Percentiles rank a stretch among this genome's conserved stretches.
Conservation (phyloP, 2,888 invertebrate species). For the Galerucella nymphaeae region DNA sequence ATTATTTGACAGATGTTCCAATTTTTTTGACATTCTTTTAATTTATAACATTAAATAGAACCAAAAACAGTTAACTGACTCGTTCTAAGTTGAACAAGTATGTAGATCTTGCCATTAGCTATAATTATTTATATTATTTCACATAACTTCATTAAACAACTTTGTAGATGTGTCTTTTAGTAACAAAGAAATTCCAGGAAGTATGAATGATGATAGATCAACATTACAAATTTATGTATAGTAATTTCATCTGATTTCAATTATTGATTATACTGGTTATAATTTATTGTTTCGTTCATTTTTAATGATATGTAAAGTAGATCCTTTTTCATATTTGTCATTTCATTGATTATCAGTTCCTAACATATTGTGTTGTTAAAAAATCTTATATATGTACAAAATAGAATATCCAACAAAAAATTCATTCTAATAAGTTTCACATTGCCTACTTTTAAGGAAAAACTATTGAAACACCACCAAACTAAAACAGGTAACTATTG, state of each 20-base stretch:
- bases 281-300: background rate
- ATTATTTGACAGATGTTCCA: slow-evolving; percentile 63
- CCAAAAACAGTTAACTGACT: slow-evolving; percentile 48
- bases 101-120: slow-evolving; percentile 26
- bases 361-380: background rate
- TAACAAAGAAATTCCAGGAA: slow-evolving; percentile 48
- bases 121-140: slow-evolving; percentile 18
- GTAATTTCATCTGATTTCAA: background rate
- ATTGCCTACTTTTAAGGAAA: background rate
- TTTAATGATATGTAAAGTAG: background rate
- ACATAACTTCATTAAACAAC: slow-evolving; percentile 11
- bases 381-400: too few relatives aligned
- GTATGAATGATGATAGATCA: slow-evolving; percentile 38
- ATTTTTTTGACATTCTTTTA: slow-evolving; percentile 58
- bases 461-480: background rate
- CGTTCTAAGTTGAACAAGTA: slow-evolving; percentile 29
- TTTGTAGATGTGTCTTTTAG: slow-evolving; percentile 18
- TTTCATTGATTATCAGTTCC: background rate
- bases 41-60: slow-evolving; percentile 39
- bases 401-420: slow-evolving; percentile 5
- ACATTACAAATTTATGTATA: slow-evolving; percentile 21
- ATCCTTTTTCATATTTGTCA: background rate
- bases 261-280: background rate
- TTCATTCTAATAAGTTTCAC: background rate
- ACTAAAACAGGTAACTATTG: background rate